Evolutionary conservation across 2,888 invertebrate species (phyloP), one percentile per base, ranked within the genome.

Genomic region (Temnothorax unifasciatus): DNA sequence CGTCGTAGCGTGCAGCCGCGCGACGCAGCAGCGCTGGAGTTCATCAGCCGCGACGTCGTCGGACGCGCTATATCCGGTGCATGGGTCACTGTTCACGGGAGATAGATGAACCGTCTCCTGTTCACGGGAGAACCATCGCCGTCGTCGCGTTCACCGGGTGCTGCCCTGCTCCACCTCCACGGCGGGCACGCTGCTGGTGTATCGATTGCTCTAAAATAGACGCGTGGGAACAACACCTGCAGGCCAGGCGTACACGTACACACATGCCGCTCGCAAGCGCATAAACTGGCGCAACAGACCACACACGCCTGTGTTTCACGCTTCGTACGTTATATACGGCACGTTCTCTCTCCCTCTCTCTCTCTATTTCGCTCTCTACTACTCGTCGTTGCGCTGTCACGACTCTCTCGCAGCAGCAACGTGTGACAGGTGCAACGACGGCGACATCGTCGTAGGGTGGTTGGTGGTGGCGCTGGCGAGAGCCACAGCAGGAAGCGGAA

Each of bases 151-250:
- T 88, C 90, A 81, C 84, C 82, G 88, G 87, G 86, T 89, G 88
- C 84, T 86, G 76, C 82, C 88, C 89, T 76, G 73, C 59, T 87
- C 83, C 82, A 87, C 83, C 90, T 87, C 85, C 88, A 87, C 88
- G 90, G 91, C 86, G 64, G 76, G 38, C 89, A 90, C 91, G 91
- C 79, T 64, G 91, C 79, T 76, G 76, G 92, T 92, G 91, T 93
- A 93, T 93, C 93, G 93, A 93, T 93, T 93, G 91, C 93, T 93
- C 92, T 92, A 92, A 93, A 94, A 93, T 93, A 93, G 93, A 93
- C 92, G 92, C 92, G 93, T 92, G 93, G 93, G 93, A 94, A 93
- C 79, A 81, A 81, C 93, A 93, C 93, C 93, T 93, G 93, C 92
- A 92, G 92, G 91, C 88, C 82, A 90, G 88, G 85, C 86, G 88